Evolutionary conservation across 2,113 vertebrate genomes (phyloP).

Genomic region (Machaerirhynchus nigripectus): DNA sequence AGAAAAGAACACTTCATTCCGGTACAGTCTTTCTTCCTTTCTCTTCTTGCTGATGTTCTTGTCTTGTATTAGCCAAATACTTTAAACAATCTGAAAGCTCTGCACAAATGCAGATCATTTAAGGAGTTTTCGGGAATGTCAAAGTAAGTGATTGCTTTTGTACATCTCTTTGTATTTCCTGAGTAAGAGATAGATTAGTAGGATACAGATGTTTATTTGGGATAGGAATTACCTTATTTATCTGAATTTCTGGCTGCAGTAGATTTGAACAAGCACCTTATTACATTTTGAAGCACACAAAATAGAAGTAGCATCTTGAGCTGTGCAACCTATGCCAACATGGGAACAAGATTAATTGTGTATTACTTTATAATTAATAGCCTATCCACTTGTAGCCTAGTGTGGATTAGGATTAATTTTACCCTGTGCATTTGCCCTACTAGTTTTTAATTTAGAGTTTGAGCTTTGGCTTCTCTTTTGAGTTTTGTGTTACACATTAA

Average conservation of each 20-base stretch:
- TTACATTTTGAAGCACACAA: not conserved
- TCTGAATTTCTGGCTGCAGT: not conserved
- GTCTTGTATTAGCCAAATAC: not conserved
- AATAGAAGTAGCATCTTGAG: not conserved
- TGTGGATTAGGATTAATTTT: not conserved
- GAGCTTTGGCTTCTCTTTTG: not conserved
- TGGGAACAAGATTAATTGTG: not conserved
- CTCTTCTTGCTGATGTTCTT: not conserved
- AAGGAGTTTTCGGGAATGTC: not conserved
- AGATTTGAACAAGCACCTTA: not conserved
- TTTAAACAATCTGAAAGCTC: not conserved
- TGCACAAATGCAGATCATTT: not conserved
- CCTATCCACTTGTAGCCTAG: not conserved
- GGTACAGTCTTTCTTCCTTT: constrained; percentile 70
- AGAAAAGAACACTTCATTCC: constrained; percentile 96
- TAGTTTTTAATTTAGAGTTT: not conserved
- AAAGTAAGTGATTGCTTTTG: not conserved
- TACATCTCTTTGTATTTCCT: not conserved
- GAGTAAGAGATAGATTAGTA: not conserved
- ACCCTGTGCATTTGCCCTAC: not conserved
- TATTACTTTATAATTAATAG: not conserved
- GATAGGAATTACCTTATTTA: not conserved
- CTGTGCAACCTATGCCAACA: not conserved
- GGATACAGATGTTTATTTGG: not conserved
- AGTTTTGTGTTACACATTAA: accelerated